Evolutionary conservation across 2,888 invertebrate species (phyloP).

Genomic region (Phasia obesa): DNA sequence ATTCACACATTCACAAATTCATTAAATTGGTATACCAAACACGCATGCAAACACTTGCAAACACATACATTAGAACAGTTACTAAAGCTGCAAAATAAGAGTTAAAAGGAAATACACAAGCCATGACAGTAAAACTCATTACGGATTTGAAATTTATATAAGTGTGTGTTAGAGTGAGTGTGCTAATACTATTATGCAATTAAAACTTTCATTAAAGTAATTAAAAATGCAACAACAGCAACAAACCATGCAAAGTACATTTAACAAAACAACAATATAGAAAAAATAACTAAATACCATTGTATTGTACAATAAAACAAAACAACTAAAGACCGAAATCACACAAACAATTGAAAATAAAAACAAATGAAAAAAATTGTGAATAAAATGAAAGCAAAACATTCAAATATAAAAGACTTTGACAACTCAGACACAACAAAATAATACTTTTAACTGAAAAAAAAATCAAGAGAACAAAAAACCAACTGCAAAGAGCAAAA

Average conservation of each 20-base stretch:
- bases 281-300: conserved; percentile 25
- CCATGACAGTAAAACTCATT: conserved; percentile 65
- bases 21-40: conserved; percentile 28
- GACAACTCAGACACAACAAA: conserved; percentile 64
- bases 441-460: conserved; percentile 36
- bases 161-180: conserved; percentile 42
- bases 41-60: conserved; percentile 7
- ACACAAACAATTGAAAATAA: conserved; percentile 54
- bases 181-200: conserved; percentile 75
- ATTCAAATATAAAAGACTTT: conserved; percentile 47
- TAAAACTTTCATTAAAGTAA: conserved; percentile 82
- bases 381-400: conserved; percentile 27
- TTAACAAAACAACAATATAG: conserved; percentile 27
- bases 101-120: conserved; percentile 33
- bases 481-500: conserved; percentile 32
- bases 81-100: conserved; percentile 17
- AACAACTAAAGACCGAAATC: conserved; percentile 48
- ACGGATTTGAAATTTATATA: conserved; percentile 56
- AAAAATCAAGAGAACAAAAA: conserved; percentile 12
- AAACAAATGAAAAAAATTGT: conserved; percentile 57
- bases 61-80: conserved; percentile 26
- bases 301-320: conserved; percentile 55
- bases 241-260: conserved; percentile 45
- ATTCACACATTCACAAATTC: conserved; percentile 39
- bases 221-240: conserved; percentile 80